Evolutionary conservation across 2,797 vertebrate species (phyloP).

Genomic region (Liasis olivaceus): DNA sequence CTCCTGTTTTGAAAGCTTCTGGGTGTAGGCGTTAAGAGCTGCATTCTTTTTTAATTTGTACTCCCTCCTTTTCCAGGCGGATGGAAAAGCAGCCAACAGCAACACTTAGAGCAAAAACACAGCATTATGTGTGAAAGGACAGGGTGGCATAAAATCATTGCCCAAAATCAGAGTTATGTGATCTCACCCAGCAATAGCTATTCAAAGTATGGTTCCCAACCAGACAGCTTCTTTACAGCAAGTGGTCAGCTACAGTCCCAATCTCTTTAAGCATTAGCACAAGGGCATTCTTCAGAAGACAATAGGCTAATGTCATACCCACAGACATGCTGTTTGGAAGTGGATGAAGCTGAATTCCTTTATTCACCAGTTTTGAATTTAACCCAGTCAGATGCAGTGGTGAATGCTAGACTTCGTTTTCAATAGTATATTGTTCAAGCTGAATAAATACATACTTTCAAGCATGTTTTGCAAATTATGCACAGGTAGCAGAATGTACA

Average conservation of each 20-base stretch:
- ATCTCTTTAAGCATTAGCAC: background rate
- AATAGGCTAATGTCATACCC: background rate
- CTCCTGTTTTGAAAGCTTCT: constrained; percentile 78
- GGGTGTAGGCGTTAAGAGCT: constrained; percentile 74
- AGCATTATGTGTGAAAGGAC: constrained; percentile 12
- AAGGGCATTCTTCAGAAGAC: background rate
- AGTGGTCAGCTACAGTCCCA: background rate
- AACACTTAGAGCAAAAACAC: constrained; percentile 41
- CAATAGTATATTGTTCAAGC: background rate
- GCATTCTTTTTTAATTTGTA: constrained; percentile 77
- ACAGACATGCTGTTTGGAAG: background rate
- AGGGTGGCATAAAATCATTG: constrained; percentile 49
- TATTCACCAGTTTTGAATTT: background rate
- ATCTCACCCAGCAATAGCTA: background rate
- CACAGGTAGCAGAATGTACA: background rate
- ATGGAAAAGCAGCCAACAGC: constrained; percentile 61
- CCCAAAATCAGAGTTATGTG: background rate
- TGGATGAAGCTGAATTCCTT: background rate
- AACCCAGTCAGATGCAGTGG: background rate
- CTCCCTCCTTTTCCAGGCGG: constrained; percentile 62
- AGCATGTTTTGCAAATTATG: background rate
- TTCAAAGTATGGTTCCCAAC: background rate
- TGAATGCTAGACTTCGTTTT: background rate
- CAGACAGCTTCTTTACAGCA: background rate
- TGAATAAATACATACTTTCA: background rate